Conservation (phyloP, 2,797 vertebrate genomes). For the Allobates femoralis region DNA sequence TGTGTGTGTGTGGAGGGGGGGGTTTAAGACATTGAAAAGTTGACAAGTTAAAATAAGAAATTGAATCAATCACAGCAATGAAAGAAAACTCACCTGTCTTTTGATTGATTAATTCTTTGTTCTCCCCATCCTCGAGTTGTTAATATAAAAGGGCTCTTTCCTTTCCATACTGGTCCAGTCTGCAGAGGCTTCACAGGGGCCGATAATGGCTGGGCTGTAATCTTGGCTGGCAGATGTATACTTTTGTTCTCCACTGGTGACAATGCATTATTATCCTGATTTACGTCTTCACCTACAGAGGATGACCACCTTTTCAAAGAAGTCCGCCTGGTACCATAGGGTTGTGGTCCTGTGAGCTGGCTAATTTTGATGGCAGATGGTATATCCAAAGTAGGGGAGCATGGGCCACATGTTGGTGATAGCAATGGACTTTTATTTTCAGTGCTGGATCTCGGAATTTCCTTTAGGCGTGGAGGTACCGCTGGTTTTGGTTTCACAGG, state of each 20-base stretch:
- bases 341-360: constrained; percentile 51
- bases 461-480: constrained; percentile 26
- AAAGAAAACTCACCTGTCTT: constrained; percentile 38
- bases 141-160: constrained; percentile 45
- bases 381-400: constrained; percentile 33
- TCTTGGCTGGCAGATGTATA: neutral
- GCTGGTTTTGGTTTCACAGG: constrained; percentile 47
- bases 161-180: constrained; percentile 38
- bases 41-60: neutral
- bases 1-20: neutral
- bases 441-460: neutral
- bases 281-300: constrained; percentile 12
- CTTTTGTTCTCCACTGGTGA: constrained; percentile 21
- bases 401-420: neutral
- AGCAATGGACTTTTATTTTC: constrained; percentile 4
- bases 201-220: neutral
- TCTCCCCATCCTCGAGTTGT: constrained; percentile 56
- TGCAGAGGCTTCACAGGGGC: neutral
- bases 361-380: constrained; percentile 47
- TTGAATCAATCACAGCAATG: neutral
- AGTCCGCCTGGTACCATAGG: constrained; percentile 48
- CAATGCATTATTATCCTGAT: neutral
- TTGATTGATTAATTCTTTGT: constrained; percentile 18
- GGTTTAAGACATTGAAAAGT: neutral
- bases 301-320: constrained; percentile 50